phyloP scores from a whole-genome alignment of 2,113 vertebrate species.

The Leuciscus idus region DNA sequence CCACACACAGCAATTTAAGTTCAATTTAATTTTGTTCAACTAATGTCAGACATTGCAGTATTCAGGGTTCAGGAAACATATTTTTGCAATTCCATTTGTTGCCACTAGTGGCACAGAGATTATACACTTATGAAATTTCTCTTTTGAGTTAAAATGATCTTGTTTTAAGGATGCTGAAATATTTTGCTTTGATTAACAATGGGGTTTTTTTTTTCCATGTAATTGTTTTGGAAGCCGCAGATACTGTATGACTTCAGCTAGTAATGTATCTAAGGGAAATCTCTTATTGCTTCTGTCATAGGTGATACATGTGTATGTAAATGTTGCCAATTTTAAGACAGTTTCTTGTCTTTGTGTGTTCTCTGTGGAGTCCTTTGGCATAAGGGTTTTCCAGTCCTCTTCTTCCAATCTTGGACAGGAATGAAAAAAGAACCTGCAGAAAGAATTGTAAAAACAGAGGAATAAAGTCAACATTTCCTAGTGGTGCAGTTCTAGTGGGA shows the following conservation, averaged over 20 bases:
- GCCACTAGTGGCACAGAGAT: neutral
- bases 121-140: neutral
- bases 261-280: slow-evolving; percentile 2
- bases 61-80: neutral
- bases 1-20: neutral
- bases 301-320: slow-evolving; percentile 9
- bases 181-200: neutral
- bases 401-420: slow-evolving; percentile 18
- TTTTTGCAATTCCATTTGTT: neutral
- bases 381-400: neutral
- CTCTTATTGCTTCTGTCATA: neutral
- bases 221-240: neutral
- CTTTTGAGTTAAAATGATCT: neutral
- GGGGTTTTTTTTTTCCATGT: too few relatives aligned
- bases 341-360: neutral
- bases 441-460: slow-evolving; percentile 18
- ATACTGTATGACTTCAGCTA: neutral
- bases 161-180: neutral
- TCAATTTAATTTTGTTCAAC: neutral
- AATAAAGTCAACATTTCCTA: slow-evolving; percentile 31
- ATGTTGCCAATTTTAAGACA: neutral
- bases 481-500: neutral
- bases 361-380: neutral
- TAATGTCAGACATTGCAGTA: neutral
- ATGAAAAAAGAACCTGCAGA: neutral